Base-by-base conservation (phyloP, 2,797 vertebrate genomes). In the Vireo griseus region DNA sequence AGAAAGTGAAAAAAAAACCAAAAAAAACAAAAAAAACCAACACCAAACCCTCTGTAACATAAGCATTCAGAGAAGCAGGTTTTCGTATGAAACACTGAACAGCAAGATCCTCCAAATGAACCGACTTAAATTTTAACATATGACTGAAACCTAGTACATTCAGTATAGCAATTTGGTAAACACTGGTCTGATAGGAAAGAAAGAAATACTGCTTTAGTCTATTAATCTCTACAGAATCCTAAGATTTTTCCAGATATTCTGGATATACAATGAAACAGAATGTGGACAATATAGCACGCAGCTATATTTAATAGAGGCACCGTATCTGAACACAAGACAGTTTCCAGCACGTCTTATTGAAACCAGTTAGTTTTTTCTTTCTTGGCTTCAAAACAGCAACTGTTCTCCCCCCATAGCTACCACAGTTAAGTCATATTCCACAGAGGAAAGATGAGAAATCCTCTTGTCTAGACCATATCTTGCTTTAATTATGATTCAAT, bases 11-110 rank as follows among this genome's bases (percentile, higher is more conserved):
- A 17, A 29, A 40, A 40, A 10, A 19, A 17, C 35, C 35, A 35
- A 29, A 40, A 37, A 51, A 57, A 22, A 1, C 13, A 2, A 0
- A 40, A 37, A 51, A 57, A 22, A 1, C 13, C 2, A 0, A 55
- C 11, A 40, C 13, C 13, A 48, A 75, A 57, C 8, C 40, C 1
- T 48, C 55, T 73, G 72, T 55, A 74, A 63, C 4, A 14, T 31
- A 63, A 92, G 65, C 2, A 10, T 42, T 48, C 44, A 48, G 16
- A 67, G 45, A 90, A 86, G 5, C 1, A 5, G 14, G 7, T 57
- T 45, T 59, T 80, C 58, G 62, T 61, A 75, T 12, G 24, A 88
- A 81, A 35, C 47, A 47, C 4, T n/a, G 26, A 76, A 78, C 26
- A 75, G 42, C 18, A 85, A 84, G 20, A 37, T 42, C 10, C 28